Evolutionary conservation across 2,888 invertebrate genomes (phyloP).

Genomic region (Barypeithes pellucidus): DNA sequence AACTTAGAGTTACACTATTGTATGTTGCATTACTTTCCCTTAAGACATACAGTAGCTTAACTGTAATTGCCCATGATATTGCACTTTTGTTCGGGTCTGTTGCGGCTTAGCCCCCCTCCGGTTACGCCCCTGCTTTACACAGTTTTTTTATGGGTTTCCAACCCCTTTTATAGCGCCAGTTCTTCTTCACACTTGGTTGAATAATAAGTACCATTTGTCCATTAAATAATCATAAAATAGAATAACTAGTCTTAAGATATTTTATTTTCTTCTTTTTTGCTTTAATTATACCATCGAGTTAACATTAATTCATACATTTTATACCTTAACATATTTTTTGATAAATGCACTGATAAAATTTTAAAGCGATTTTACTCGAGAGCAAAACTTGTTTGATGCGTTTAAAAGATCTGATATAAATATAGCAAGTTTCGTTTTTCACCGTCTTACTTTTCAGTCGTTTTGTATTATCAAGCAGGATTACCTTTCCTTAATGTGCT

Average conservation of each 20-base stretch:
- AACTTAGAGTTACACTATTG: too few species aligned
- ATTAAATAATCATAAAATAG: neutral
- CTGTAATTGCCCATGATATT: too few species aligned
- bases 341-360: slow-evolving; percentile 47
- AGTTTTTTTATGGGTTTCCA: neutral
- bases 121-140: too few species aligned
- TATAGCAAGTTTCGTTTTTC: slow-evolving; percentile 36
- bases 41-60: too few species aligned
- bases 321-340: slow-evolving; percentile 42
- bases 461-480: slow-evolving; percentile 33
- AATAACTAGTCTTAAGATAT: neutral
- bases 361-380: slow-evolving; percentile 28
- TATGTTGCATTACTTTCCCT: too few species aligned
- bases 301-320: slow-evolving; percentile 36
- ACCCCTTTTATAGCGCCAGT: neutral
- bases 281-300: slow-evolving; percentile 42
- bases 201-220: neutral
- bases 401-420: slow-evolving; percentile 44
- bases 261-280: slow-evolving; percentile 32
- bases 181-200: neutral
- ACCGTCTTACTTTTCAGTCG: slow-evolving; percentile 24
- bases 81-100: too few species aligned
- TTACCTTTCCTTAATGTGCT: slow-evolving; percentile 37
- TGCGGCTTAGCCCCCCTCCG: too few species aligned
- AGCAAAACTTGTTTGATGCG: slow-evolving; percentile 39